Evolutionary conservation across 2,797 vertebrate species (phyloP), one percentile per base, ranked within the genome.

Genomic region (Clarias laeviceps): DNA sequence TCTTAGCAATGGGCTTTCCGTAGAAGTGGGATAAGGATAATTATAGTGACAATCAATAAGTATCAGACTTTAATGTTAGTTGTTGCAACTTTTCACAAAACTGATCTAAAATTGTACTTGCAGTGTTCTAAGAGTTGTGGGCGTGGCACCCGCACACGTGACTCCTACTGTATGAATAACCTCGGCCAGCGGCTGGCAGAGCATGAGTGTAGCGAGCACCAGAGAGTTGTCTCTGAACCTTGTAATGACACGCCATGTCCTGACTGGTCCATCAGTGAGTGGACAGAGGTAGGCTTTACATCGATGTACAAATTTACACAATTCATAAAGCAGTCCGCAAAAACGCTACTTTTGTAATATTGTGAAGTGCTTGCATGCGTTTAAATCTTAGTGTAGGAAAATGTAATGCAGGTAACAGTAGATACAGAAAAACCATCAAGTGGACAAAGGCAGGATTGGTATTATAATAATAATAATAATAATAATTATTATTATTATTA

Each of bases 111-210:
- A 45, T 24, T 82, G 12, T 86, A n/a, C n/a, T 66, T 72, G 11
- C 90, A 99, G 98, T 99, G 98, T 93, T 98, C 98, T 14, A 96
- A 95, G 89, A 97, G 94, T 62, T 99, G 98, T 91, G 97, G 95
- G 24, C 92, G 90, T 29, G 97, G 98, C 57, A 90, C 94, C 62
- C 96, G 94, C 45, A 95, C 93, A 34, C 95, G 98, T 89, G 96
- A 97, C 84, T 96, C 96, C 9, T 97, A 96, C 90, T 99, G 98
- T 68, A 94, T 97, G 90, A 97, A 97, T 93, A 97, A 96, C 88
- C 93, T 97, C 90, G 97, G 97, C 56, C 95, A 94, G 84, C 96
- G 85, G 57, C 95, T 99, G 91, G 93, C 94, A 84, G 96, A 97
- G 80, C 90, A 91, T 70, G 97, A 98, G 90, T 99, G 98, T 87